A percentile compares a stretch with the other conserved stretches of the same genome.
These are phyloP conservation scores for Chamaea fasciata DNA, from an alignment of 2,113 vertebrate species.

Conservation along the genomic window DNA sequence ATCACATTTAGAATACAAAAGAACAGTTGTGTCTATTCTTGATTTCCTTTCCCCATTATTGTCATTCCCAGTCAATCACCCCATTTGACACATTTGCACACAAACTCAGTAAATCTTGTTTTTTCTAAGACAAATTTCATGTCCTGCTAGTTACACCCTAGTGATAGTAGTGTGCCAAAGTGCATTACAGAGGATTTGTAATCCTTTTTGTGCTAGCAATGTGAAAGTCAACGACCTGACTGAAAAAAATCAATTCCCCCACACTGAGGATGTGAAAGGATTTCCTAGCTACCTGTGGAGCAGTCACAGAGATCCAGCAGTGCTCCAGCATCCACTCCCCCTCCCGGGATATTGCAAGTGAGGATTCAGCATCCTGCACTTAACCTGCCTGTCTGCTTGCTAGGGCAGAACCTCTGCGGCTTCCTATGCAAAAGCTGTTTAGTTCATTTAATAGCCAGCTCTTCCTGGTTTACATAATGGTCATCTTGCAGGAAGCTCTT, in stretches of 20 bases:
- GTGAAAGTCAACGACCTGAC: not conserved
- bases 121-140: not conserved
- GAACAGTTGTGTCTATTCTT: not conserved
- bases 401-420: not conserved
- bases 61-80: not conserved
- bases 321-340: fast-evolving
- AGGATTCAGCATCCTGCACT: not conserved
- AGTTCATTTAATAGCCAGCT: not conserved
- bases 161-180: not conserved
- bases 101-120: not conserved
- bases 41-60: not conserved
- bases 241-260: not conserved
- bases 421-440: not conserved
- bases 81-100: not conserved
- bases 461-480: not conserved
- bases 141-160: not conserved
- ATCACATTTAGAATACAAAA: not conserved
- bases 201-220: not conserved
- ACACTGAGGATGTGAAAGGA: not conserved
- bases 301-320: not conserved
- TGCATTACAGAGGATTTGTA: not conserved
- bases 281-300: not conserved
- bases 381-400: not conserved
- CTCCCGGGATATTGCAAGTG: not conserved
- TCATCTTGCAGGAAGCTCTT: not conserved